Evolutionary conservation across 1,140 invertebrate species (phyloP), one percentile per base, ranked within the genome.

Genomic region (Piezodorus guildinii): DNA sequence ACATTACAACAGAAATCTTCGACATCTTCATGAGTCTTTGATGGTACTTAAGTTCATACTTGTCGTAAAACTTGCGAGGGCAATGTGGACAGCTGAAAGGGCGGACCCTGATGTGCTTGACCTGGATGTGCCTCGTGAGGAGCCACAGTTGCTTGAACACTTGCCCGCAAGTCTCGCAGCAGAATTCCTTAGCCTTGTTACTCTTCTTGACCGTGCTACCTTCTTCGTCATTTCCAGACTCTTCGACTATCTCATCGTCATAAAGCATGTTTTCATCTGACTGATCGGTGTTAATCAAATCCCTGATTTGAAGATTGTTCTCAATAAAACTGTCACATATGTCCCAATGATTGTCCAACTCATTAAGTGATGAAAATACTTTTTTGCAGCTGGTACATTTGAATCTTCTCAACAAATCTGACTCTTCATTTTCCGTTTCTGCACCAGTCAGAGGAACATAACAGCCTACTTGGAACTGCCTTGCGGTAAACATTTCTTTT

Each of bases 1-100:
- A 64, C 21, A 19, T 60, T 59, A 30, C 63, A 64, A 21, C 58
- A 60, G 15, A 60, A 60, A n/a, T 60, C 58, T 44, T 60, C 58
- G 8, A 60, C 34, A 30, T 60, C 58, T 23, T 60, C 16, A 23
- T 60, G 58, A 39, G 39, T 3, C 58, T 2, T 44, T 60, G 58
- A 30, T 60, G 58, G 25, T 60, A 60, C 34, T 60, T 60, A 1
- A 60, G 25, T 17, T 60, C 58, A 44, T 60, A 60, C 15, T 60
- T 60, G 30, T 60, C 58, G 25, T 39, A 60, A 43, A 60, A 60
- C 16, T n/a, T 60, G 27, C 58, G 27, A n/a, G 58, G 58, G n/a
- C 58, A 60, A 19, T 60, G 30, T n/a, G 58, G 58, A 17, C 58
- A 60, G 17, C 30, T 34, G 16, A 21, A 60, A n/a, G 58, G 58